Conservation (phyloP, 2,888 invertebrate genomes). For the Andrena praecox region DNA sequence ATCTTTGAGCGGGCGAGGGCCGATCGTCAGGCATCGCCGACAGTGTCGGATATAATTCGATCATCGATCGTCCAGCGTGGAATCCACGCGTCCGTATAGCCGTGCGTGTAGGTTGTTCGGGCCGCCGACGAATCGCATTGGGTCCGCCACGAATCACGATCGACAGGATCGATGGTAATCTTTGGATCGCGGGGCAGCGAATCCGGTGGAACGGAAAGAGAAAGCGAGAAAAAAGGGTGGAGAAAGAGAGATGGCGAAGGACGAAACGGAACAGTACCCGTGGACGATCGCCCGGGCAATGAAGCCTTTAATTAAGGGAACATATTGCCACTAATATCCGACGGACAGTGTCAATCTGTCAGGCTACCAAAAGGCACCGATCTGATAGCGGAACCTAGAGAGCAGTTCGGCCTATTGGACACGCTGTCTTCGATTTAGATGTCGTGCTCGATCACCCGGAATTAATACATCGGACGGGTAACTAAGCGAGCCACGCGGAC, state of each 20-base stretch:
- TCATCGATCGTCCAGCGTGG: slow-evolving; percentile 68
- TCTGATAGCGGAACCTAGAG: slow-evolving; percentile 74
- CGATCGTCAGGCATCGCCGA: slow-evolving; percentile 69
- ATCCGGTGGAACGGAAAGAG: slow-evolving; percentile 15
- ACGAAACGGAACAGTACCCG: slow-evolving; percentile 38
- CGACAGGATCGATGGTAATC: slow-evolving; percentile 67
- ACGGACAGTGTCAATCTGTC: slow-evolving; percentile 83
- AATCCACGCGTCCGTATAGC: slow-evolving; percentile 59
- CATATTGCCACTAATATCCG: slow-evolving; percentile 83
- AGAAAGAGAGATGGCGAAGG: slow-evolving; percentile 21
- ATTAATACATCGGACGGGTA: slow-evolving; percentile 75
- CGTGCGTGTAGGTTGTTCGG: slow-evolving; percentile 38
- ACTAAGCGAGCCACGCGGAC: slow-evolving; percentile 63
- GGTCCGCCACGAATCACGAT: slow-evolving; percentile 46
- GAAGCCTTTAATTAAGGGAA: slow-evolving; percentile 81
- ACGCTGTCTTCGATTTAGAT: slow-evolving; percentile 80
- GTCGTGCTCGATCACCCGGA: slow-evolving; percentile 80
- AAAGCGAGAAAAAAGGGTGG: neutral
- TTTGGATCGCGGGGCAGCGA: slow-evolving; percentile 43
- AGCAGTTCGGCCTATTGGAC: slow-evolving; percentile 76
- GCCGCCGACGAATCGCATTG: slow-evolving; percentile 52
- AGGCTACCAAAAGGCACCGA: slow-evolving; percentile 80
- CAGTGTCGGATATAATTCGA: slow-evolving; percentile 73
- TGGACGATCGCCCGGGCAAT: slow-evolving; percentile 53
- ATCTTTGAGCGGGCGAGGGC: slow-evolving; percentile 61